Base-by-base conservation (phyloP, 2,888 invertebrate species). In the Orgyia antiqua region DNA sequence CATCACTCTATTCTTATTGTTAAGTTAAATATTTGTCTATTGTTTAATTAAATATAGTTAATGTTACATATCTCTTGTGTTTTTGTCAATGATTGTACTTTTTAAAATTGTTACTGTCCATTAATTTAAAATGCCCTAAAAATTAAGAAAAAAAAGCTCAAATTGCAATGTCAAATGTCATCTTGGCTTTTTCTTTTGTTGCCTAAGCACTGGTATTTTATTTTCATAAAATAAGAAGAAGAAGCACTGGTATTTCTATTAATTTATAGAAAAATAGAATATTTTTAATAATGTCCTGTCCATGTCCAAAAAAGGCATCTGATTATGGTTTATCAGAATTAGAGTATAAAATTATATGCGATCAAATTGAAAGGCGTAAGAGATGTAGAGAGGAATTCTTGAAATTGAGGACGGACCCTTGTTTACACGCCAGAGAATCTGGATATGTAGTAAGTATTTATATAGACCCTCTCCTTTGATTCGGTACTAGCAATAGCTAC, bases 371-470 rank as follows among this genome's bases (percentile, higher is more conserved):
- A 49, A 72, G 91, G 36, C 77, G 92, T 26, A 70, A 78, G 1
- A 71, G 72, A 30, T 76, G 89, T 28, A 88, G 95, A 42, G 75
- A 88, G 17, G 89, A 93, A 57, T 96, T 90, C 68, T 71, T 92
- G 30, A 93, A 90, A 64, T 79, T 89, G 40, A 68, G 83, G 12
- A 83, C 89, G 2, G 91, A 94, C 71, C 96, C 96, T 2, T 88
- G 88, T 59, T 77, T 87, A 36, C 91, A 92, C 77, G 87, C 88
- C 4, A 66, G 69, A 8, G 88, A 91, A 63, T 89, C 90, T 28
- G 93, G 93, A n/a, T 72, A 84, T 68, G 80, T 93, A 60, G 93
- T 94, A 87, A 87, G 91, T 89, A n/a, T n/a, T n/a, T n/a, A n/a
- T n/a, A n/a, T n/a, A n/a, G n/a, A n/a, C n/a, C n/a, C n/a, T 18